These are phyloP conservation scores for Coboldia fuscipes DNA, from an alignment of 1,140 invertebrate genomes.

Conservation along the genomic window DNA sequence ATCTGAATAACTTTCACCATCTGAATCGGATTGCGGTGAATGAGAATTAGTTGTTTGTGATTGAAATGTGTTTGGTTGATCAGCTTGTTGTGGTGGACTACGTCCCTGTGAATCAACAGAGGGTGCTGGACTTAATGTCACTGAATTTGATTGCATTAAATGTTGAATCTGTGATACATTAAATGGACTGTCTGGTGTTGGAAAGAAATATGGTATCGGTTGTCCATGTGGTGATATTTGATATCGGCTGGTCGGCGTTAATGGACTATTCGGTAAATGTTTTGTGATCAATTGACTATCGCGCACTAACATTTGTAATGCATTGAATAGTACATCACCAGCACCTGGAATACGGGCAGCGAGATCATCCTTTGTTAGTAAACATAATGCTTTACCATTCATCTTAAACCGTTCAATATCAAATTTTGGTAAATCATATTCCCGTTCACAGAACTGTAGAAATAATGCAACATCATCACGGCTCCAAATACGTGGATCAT, in stretches of 20 bases:
- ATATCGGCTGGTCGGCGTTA: constrained; percentile 62
- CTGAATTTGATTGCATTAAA: constrained; percentile 52
- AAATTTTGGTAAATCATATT: constrained; percentile 79
- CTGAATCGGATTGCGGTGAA: constrained; percentile 44
- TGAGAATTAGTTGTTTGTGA: neutral
- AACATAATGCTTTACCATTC: constrained; percentile 89
- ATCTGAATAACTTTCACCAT: constrained; percentile 37
- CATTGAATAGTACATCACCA: constrained; percentile 84
- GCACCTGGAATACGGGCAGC: constrained; percentile 76
- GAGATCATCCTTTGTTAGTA: constrained; percentile 74
- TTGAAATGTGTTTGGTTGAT: constrained; percentile 1
- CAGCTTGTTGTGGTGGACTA: constrained; percentile 42
- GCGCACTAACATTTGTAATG: constrained; percentile 66
- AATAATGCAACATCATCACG: constrained; percentile 77
- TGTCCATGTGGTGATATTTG: constrained; percentile 58
- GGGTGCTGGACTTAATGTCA: constrained; percentile 72
- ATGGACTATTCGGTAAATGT: constrained; percentile 58
- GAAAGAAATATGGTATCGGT: too few relatives aligned
- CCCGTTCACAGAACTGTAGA: constrained; percentile 76
- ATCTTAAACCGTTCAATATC: constrained; percentile 91
- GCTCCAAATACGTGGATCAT: constrained; percentile 74
- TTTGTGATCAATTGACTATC: constrained; percentile 52
- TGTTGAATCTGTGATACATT: constrained; percentile 40
- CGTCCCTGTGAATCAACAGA: constrained; percentile 71
- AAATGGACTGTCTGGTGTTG: constrained; percentile 46